These are phyloP conservation scores for Gasteruption jaculator DNA, from an alignment of 2,888 invertebrate species.

Conservation along the genomic window DNA sequence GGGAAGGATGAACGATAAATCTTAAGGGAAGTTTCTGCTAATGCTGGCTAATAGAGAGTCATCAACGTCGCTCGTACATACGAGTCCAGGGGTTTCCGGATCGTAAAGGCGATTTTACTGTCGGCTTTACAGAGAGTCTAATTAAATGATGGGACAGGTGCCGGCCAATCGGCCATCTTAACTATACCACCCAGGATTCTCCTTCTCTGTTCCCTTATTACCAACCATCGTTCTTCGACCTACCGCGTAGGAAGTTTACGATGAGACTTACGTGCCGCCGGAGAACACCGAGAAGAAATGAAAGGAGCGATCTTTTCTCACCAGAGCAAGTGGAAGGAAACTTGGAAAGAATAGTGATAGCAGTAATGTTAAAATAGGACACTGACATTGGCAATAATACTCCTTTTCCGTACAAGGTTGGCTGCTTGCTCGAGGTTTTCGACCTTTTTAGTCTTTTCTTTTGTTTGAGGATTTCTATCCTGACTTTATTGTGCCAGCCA, in stretches of 20 bases:
- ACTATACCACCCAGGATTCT: no score
- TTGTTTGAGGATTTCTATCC: no score
- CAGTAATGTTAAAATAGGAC: not conserved
- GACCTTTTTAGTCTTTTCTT: no score
- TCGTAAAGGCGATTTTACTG: constrained; percentile 34
- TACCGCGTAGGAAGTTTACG: constrained; percentile 12
- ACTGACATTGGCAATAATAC: no score
- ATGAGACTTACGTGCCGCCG: constrained; percentile 15
- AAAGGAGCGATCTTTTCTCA: constrained; percentile 16
- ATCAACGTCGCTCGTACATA: constrained; percentile 22
- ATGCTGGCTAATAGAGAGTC: constrained; percentile 30
- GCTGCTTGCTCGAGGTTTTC: no score
- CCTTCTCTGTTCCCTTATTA: constrained; percentile 14
- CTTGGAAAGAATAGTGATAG: not conserved
- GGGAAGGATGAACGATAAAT: no score
- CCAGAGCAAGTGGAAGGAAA: constrained; percentile 8
- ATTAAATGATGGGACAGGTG: constrained; percentile 29
- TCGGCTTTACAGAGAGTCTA: constrained; percentile 27
- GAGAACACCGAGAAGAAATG: constrained; percentile 12
- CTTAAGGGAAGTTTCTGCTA: constrained; percentile 23
- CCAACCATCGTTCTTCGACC: constrained; percentile 17
- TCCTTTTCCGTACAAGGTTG: no score
- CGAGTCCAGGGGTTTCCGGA: no score
- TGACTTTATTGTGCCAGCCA: no score
- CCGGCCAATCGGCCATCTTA: constrained; percentile 12